Conservation (phyloP, 2,888 invertebrate species). For the Lacanobia wlatinum region DNA sequence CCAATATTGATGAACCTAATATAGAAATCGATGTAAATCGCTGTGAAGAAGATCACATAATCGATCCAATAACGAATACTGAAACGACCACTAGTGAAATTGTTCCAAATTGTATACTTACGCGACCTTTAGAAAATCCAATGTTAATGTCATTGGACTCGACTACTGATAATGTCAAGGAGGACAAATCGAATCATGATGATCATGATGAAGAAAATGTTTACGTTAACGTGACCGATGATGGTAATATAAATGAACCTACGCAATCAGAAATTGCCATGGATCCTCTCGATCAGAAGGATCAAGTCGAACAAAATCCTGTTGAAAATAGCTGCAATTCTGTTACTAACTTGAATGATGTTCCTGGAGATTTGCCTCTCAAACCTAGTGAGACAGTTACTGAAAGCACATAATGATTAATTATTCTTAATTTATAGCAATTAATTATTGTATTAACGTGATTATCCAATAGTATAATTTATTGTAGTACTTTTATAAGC, state of each 20-base stretch:
- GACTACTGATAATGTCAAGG: constrained; percentile 23
- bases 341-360: constrained; percentile 36
- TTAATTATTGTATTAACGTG: constrained; percentile 27
- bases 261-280: constrained; percentile 42
- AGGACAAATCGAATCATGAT: constrained; percentile 51
- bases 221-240: constrained; percentile 73
- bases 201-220: constrained; percentile 69
- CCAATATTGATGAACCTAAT: constrained; percentile 36
- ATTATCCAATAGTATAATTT: constrained; percentile 35
- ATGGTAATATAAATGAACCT: constrained; percentile 38
- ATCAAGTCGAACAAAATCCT: constrained; percentile 20
- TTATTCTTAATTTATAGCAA: constrained; percentile 25
- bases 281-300: constrained; percentile 31
- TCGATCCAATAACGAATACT: constrained; percentile 72
- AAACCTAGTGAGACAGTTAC: constrained; percentile 32
- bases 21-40: constrained; percentile 60
- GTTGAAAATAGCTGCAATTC: constrained; percentile 29
- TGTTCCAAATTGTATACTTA: constrained; percentile 33
- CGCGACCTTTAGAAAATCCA: constrained; percentile 37
- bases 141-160: constrained; percentile 27
- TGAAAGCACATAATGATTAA: constrained; percentile 35
- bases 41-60: constrained; percentile 56
- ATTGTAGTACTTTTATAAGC: constrained; percentile 30
- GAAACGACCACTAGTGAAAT: constrained; percentile 52
- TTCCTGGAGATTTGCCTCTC: constrained; percentile 36